Conservation (phyloP, 1,140 invertebrate species). For the Euura lappo region DNA sequence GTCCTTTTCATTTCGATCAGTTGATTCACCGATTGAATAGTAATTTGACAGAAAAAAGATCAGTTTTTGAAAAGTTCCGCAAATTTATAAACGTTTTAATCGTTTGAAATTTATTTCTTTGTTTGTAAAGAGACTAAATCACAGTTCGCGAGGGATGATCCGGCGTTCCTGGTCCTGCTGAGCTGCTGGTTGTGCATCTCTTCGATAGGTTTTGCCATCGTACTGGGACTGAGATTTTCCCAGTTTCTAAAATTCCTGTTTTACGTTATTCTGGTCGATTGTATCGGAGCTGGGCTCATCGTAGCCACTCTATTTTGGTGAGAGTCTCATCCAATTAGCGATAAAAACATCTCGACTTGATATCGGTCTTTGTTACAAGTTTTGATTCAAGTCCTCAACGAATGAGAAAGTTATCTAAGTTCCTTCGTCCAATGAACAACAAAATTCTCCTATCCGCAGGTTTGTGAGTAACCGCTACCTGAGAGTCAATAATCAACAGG, state of each 20-base stretch:
- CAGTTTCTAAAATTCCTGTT: slow-evolving; percentile 88
- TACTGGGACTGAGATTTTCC: slow-evolving; percentile 75
- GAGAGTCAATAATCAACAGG: slow-evolving; percentile 70
- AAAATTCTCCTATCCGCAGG: slow-evolving; percentile 64
- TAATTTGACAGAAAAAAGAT: too few relatives aligned
- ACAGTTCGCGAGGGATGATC: slow-evolving; percentile 99
- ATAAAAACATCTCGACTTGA: too few relatives aligned
- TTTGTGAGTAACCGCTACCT: slow-evolving; percentile 89
- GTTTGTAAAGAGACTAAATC: slow-evolving; percentile 90
- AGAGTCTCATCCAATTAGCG: slow-evolving; percentile 33
- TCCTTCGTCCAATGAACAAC: background rate
- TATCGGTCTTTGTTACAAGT: background rate
- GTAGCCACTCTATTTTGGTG: slow-evolving; percentile 93
- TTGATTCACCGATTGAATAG: too few relatives aligned
- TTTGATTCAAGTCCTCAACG: background rate
- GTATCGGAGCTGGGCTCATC: slow-evolving; percentile 85
- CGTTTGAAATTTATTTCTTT: too few relatives aligned
- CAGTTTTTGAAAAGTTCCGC: too few relatives aligned
- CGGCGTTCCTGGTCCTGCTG: slow-evolving; percentile 95
- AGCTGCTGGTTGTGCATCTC: slow-evolving; percentile 88
- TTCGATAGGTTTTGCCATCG: slow-evolving; percentile 87
- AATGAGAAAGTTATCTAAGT: slow-evolving; percentile 9
- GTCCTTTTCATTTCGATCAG: background rate
- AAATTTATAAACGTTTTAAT: too few relatives aligned
- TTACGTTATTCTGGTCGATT: slow-evolving; percentile 95